Percentiles rank a stretch among this genome's conserved stretches.
Evolutionary conservation across 2,888 invertebrate genomes (phyloP).

Genomic region (Parnassius apollo): DNA sequence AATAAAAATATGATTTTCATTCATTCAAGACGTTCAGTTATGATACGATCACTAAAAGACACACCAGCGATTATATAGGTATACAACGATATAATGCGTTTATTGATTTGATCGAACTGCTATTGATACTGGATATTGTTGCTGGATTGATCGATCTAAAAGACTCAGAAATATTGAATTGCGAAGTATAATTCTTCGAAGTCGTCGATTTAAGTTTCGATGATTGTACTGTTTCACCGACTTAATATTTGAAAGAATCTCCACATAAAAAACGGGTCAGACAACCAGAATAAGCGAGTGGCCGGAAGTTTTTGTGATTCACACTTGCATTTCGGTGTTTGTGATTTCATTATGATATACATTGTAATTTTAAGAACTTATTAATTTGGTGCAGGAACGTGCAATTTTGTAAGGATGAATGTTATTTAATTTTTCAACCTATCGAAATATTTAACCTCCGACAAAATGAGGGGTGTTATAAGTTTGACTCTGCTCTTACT

Average conservation of each 20-base stretch:
- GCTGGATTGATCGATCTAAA: conserved; percentile 14
- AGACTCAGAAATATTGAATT: conserved; percentile 11
- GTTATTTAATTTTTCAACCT: too few relatives aligned
- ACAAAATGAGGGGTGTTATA: too few relatives aligned
- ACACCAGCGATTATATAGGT: background rate
- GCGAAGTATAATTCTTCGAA: conserved; percentile 19
- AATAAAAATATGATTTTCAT: too few relatives aligned
- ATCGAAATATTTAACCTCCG: too few relatives aligned
- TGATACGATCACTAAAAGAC: too few relatives aligned
- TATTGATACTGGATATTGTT: too few relatives aligned
- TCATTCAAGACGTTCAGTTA: too few relatives aligned
- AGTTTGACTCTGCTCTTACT: too few relatives aligned
- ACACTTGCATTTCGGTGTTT: conserved; percentile 47
- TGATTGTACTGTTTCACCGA: conserved; percentile 36
- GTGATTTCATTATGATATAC: conserved; percentile 24
- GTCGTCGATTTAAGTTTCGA: conserved; percentile 32
- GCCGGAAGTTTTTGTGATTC: conserved; percentile 61
- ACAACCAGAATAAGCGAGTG: conserved; percentile 54
- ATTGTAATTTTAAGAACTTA: background rate
- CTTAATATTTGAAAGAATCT: conserved; percentile 48
- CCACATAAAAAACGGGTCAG: conserved; percentile 47
- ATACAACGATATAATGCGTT: conserved; percentile 27
- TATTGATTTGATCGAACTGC: conserved; percentile 1
- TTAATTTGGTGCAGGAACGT: too few relatives aligned
- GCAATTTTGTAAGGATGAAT: too few relatives aligned